These are phyloP conservation scores for Sturnira hondurensis DNA, from an alignment of 2,113 vertebrate species.

Conservation along the genomic window DNA sequence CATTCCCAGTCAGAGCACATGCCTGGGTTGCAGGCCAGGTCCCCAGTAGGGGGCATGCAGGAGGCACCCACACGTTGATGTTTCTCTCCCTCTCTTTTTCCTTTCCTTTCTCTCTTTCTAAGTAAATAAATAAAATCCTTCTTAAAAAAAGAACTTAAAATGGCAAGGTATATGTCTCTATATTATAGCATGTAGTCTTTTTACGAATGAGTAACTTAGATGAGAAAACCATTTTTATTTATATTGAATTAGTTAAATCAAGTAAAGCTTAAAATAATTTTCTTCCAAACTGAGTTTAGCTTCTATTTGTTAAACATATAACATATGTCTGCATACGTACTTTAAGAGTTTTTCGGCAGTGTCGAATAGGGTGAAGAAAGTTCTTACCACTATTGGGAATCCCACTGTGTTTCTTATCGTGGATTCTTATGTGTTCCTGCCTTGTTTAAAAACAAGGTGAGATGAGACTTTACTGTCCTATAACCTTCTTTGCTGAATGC, in stretches of 20 bases:
- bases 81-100: too few relatives aligned
- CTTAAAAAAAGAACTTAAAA: background rate
- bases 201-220: background rate
- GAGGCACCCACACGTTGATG: too few relatives aligned
- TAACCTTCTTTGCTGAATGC: background rate
- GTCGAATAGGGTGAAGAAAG: background rate
- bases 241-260: background rate
- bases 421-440: background rate
- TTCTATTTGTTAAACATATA: background rate
- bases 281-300: background rate
- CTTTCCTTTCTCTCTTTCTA: too few relatives aligned
- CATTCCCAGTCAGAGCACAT: too few relatives aligned
- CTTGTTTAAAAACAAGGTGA: background rate
- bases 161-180: background rate
- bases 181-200: background rate
- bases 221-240: conserved; percentile 13
- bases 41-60: too few relatives aligned
- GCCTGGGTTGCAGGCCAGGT: too few relatives aligned
- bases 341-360: background rate
- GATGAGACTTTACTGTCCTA: background rate
- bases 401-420: background rate
- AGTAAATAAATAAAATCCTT: too few relatives aligned
- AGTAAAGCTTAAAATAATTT: background rate
- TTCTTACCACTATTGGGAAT: background rate
- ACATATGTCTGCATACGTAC: background rate